Evolutionary conservation across 2,113 vertebrate genomes (phyloP).

Genomic region (Aptenodytes patagonicus): DNA sequence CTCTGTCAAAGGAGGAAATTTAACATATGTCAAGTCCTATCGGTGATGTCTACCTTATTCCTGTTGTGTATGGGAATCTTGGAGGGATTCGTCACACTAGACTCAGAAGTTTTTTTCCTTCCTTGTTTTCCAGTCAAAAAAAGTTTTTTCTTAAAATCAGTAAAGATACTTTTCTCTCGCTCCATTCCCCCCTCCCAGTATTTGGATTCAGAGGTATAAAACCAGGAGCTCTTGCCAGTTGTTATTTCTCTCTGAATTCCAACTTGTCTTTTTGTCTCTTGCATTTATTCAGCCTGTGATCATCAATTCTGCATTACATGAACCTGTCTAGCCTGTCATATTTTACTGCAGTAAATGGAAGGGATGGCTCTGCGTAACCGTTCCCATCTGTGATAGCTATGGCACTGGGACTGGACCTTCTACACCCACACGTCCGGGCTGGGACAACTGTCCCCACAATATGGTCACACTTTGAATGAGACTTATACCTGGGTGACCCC

Average conservation of each 20-base stretch:
- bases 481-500: neutral
- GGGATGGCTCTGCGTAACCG: neutral
- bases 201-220: neutral
- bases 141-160: neutral
- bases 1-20: constrained; percentile 16
- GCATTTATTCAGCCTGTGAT: neutral
- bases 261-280: neutral
- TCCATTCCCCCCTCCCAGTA: neutral
- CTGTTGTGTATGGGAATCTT: neutral
- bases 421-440: neutral
- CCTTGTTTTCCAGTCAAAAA: neutral
- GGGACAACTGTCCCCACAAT: neutral
- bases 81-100: neutral
- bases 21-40: constrained; percentile 6
- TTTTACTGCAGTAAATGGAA: neutral
- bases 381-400: neutral
- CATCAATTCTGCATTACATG: neutral
- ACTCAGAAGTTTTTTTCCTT: neutral
- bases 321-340: neutral
- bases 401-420: neutral
- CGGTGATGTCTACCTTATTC: neutral
- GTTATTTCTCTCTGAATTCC: neutral
- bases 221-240: neutral
- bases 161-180: neutral
- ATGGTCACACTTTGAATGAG: neutral